These are phyloP conservation scores for Chrysochloris asiatica DNA, from an alignment of 2,113 vertebrate species.

Conservation along the genomic window DNA sequence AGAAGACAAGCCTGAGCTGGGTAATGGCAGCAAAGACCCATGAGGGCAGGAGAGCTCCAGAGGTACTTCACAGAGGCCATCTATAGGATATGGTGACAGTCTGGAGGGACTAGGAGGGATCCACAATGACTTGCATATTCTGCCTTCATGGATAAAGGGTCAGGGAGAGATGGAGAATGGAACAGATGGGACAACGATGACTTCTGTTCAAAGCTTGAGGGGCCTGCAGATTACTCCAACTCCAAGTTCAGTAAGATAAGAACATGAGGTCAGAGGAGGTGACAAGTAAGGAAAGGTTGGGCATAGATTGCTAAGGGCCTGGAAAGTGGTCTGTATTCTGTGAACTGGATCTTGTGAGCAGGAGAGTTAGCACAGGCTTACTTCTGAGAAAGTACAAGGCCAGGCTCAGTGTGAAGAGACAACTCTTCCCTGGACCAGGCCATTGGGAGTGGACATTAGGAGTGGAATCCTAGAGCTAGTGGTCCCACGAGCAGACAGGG, in stretches of 20 bases:
- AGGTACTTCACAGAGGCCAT: not conserved
- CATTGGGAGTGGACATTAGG: fast-evolving
- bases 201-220: not conserved
- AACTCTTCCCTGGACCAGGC: not conserved
- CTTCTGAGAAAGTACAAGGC: not conserved
- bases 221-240: not conserved
- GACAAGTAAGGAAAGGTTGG: not conserved
- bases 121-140: not conserved
- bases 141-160: fast-evolving
- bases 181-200: not conserved
- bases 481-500: not conserved
- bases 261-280: too few species aligned
- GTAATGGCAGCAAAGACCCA: fast-evolving
- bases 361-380: not conserved
- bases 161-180: not conserved
- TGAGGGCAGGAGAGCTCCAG: fast-evolving
- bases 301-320: too few species aligned
- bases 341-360: not conserved
- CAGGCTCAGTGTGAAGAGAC: not conserved
- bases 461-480: too few species aligned
- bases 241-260: too few species aligned
- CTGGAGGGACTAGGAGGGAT: not conserved
- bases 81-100: not conserved
- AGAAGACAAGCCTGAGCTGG: not conserved
- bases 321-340: not conserved